Conservation (phyloP, 37 sponge, comb jelly and placozoan species). For the Cliona cf. orientalis region DNA sequence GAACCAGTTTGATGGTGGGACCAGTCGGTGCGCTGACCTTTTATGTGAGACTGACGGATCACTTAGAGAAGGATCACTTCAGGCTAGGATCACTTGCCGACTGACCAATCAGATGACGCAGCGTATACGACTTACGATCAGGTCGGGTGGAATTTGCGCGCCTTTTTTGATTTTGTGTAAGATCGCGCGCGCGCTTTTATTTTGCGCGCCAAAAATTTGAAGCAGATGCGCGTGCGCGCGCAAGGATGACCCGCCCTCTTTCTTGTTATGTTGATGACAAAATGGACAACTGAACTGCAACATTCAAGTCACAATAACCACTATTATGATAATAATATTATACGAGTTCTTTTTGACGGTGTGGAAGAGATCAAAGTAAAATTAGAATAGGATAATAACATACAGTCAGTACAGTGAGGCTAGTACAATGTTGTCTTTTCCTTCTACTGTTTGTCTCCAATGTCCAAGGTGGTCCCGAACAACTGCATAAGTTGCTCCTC, state of each 20-base stretch:
- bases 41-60: neutral
- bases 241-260: no score
- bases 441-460: conserved; percentile 72
- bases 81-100: neutral
- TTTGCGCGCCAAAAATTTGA: neutral
- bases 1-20: neutral
- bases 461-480: conserved; percentile 85
- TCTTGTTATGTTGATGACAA: no score
- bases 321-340: neutral
- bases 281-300: neutral
- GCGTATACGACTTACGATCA: neutral
- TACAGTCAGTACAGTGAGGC: no score
- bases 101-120: neutral
- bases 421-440: no score
- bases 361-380: no score
- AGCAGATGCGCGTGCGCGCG: neutral
- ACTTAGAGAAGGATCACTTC: neutral
- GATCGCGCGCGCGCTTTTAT: neutral
- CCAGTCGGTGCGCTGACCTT: neutral
- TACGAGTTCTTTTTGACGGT: no score
- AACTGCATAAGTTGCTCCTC: conserved; percentile 89
- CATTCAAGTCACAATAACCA: neutral
- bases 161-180: neutral
- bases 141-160: neutral
- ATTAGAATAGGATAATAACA: no score